Base-by-base conservation (phyloP, 2,888 invertebrate species). In the Xanthostigma xanthostigma region DNA sequence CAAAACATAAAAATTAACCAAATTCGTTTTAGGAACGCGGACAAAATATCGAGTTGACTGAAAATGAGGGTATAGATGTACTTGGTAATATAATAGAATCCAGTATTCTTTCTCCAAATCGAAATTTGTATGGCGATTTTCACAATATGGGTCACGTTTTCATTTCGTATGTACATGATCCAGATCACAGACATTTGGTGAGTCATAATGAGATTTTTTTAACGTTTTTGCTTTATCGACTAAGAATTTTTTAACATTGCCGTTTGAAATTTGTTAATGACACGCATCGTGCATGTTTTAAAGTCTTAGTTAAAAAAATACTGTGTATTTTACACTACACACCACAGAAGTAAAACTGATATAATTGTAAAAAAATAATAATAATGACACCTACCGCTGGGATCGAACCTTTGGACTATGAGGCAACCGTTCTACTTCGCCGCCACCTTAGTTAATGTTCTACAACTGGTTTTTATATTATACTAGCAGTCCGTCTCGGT, bases 141-240 rank as follows among this genome's bases (percentile, higher is more conserved):
- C 90, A 91, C 67, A 90, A 90, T 66, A 74, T 82, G 68, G 88
- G 87, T 0, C 90, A 90, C 60, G 77, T 85, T 5, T 74, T 85
- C 60, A 76, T 89, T 52, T 78, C 85, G 0, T 82, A 79, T 61
- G 68, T 79, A 3, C 89, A 90, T 60, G 90, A 91, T 64, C 88
- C 89, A 0, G 86, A 87, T 62, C 79, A 81, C 60, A 71, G 80
- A 50, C 79, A 82, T 61, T 64, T 82, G 70, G 83, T 82, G 60
- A 67, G 67, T 60, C 27, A 41, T 41, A 33, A 48, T 12, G 14
- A 34, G 41, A 27, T 27, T 27, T 6, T 14, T n/a, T 12, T 41
- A 3, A 10, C 10, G 11, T 46, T 46, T 33, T 27, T 33, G 12
- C 39, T 46, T 27, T 44, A 35, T n/a, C 27, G 6, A 17, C 9